Evolutionary conservation across 2,797 vertebrate genomes (phyloP), one percentile per base, ranked within the genome.

Genomic region (Sebastes kiyomatsui): DNA sequence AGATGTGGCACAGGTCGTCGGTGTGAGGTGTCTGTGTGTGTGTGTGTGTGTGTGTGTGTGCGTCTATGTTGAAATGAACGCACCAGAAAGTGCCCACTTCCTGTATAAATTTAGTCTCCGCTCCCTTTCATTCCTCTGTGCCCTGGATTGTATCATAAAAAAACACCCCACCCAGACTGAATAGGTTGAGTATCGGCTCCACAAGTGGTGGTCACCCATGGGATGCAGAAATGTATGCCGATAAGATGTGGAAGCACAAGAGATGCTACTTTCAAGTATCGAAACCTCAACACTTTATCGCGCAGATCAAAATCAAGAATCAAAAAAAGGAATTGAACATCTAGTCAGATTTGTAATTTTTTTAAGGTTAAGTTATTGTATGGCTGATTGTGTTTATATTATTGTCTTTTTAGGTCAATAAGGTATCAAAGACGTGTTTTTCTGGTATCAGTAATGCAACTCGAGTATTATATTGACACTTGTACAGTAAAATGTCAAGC

Each of bases 21-120:
- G 87, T 93, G 95, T 85, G 91, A 92, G 87, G 84, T 96, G 96
- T 96, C 94, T 42, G 13, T 42, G 38, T 38, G 35, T 38, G 35
- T 25, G 84, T 96, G 96, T 96, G 94, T 32, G 30, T 32, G 30
- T 33, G 95, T 95, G 95, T 96, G 93, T 93, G 95, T 92, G 94
- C 91, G 96, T 95, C 95, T 94, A 95, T 95, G 95, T 96, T 94
- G 84, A 95, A 96, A 96, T 95, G 94, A 96, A 97, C 93, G 94
- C 94, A 93, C 91, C 94, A 96, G 96, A 98, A 97, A 97, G 97
- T 97, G 92, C 95, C 95, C 87, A 93, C 96, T 98, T 99, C 97
- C 97, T 98, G 97, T 97, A 96, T 97, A 96, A 97, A 97, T 97
- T 88, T 96, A 96, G 95, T 95, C 95, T 93, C 95, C 92, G 75